Conservation (phyloP, 1,140 invertebrate genomes). For the Rhopalosiphum padi region DNA sequence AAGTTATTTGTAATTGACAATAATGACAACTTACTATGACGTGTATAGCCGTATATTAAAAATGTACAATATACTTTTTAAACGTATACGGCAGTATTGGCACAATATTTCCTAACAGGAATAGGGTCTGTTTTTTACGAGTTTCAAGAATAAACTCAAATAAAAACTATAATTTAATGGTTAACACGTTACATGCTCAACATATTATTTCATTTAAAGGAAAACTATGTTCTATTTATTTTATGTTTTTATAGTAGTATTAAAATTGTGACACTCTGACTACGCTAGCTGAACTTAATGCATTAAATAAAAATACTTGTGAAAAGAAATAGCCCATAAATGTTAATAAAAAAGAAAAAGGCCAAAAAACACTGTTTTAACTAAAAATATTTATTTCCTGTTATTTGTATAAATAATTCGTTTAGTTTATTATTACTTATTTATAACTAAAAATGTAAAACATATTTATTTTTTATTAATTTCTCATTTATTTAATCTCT, state of each 20-base stretch:
- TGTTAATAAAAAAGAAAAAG: not conserved
- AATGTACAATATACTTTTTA: not conserved
- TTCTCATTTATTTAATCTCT: too few relatives aligned
- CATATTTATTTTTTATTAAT: too few relatives aligned
- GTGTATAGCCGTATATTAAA: not conserved
- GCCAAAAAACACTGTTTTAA: not conserved
- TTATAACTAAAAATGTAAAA: not conserved
- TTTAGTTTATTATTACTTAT: not conserved
- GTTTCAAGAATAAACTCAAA: not conserved
- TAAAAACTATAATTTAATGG: slow-evolving; percentile 18
- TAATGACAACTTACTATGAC: not conserved
- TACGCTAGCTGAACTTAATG: not conserved
- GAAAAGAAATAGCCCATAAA: not conserved
- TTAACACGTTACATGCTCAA: not conserved
- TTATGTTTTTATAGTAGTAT: not conserved
- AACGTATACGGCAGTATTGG: not conserved
- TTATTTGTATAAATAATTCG: not conserved
- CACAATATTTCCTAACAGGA: not conserved
- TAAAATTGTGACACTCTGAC: not conserved
- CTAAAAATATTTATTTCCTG: not conserved
- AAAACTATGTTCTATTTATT: not conserved
- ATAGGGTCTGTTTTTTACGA: not conserved
- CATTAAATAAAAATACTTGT: not conserved
- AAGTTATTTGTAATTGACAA: not conserved
- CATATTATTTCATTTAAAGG: slow-evolving; percentile 8